Conservation (phyloP, 2,797 vertebrate genomes). For the Salarias fasciatus region DNA sequence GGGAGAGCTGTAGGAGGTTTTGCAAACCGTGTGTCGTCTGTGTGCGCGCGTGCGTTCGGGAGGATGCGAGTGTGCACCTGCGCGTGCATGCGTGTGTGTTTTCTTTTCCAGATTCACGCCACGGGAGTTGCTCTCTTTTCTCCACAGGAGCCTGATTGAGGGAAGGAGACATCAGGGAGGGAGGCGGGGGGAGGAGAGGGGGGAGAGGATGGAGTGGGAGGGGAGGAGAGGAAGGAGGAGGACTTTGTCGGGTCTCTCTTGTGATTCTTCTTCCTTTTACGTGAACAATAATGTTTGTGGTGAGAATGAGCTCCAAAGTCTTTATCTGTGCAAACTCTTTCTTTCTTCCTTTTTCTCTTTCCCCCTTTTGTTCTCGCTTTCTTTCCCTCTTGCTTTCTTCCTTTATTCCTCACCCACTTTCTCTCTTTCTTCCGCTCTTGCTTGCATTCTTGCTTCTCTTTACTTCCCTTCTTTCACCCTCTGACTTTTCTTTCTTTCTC, state of each 20-base stretch:
- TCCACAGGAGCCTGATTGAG: constrained; percentile 80
- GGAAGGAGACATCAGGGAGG: constrained; percentile 54
- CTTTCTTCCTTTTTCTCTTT: constrained; percentile 45
- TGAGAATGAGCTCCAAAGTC: constrained; percentile 73
- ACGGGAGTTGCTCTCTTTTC: constrained; percentile 80
- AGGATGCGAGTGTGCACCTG: constrained; percentile 17
- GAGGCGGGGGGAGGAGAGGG: neutral
- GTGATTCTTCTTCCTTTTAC: constrained; percentile 53
- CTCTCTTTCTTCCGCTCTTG: constrained; percentile 41
- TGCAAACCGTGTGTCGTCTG: constrained; percentile 46
- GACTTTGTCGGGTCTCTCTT: constrained; percentile 41
- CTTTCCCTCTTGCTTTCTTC: constrained; percentile 24
- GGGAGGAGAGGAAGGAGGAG: constrained; percentile 13
- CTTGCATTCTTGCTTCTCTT: constrained; percentile 71
- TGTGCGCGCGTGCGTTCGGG: constrained; percentile 1
- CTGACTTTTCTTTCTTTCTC: constrained; percentile 91
- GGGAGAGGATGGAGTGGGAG: neutral
- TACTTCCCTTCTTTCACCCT: constrained; percentile 86
- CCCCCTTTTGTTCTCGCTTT: constrained; percentile 36
- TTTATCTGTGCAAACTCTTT: constrained; percentile 75
- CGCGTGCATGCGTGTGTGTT: constrained; percentile 65
- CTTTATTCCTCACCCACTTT: constrained; percentile 25
- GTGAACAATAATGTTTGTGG: constrained; percentile 68
- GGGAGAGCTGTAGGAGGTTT: constrained; percentile 32
- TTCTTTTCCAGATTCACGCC: constrained; percentile 80